phyloP scores from a whole-genome alignment of 2,113 vertebrate species.

The Xerus inauris region DNA sequence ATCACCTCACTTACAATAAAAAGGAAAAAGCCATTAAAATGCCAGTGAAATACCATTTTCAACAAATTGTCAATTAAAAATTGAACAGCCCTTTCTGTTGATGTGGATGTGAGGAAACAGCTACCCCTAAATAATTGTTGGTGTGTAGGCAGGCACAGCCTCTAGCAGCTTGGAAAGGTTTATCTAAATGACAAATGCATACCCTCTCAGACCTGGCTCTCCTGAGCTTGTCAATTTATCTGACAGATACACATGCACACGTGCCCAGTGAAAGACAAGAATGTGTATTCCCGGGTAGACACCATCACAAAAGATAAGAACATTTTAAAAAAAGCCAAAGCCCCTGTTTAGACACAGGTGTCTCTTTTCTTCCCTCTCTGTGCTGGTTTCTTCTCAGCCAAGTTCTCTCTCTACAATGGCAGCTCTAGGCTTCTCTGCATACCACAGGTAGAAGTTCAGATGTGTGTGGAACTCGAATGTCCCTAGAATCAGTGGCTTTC shows the following conservation, averaged over 20 bases:
- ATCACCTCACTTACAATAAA: not conserved
- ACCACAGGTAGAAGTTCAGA: not conserved
- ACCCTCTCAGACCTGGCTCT: not conserved
- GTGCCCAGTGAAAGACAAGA: no score
- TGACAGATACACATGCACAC: accelerated
- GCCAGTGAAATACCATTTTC: not conserved
- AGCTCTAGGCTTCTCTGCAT: not conserved
- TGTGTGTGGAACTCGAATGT: accelerated
- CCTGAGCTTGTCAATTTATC: accelerated
- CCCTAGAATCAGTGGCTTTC: not conserved
- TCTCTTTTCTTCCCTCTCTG: no score
- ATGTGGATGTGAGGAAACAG: not conserved
- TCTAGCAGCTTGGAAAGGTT: not conserved
- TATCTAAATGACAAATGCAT: not conserved
- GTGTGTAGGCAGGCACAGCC: not conserved
- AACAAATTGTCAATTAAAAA: not conserved
- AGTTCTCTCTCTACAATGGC: not conserved
- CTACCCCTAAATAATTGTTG: not conserved
- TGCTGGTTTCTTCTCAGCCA: not conserved
- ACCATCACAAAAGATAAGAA: not conserved
- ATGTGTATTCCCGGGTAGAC: accelerated
- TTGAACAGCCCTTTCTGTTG: not conserved
- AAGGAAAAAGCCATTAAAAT: not conserved
- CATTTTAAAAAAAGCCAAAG: not conserved
- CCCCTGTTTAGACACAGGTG: accelerated